These are phyloP conservation scores for Gastracanthus pulcherrimus DNA, from an alignment of 2,888 invertebrate species.

Conservation along the genomic window DNA sequence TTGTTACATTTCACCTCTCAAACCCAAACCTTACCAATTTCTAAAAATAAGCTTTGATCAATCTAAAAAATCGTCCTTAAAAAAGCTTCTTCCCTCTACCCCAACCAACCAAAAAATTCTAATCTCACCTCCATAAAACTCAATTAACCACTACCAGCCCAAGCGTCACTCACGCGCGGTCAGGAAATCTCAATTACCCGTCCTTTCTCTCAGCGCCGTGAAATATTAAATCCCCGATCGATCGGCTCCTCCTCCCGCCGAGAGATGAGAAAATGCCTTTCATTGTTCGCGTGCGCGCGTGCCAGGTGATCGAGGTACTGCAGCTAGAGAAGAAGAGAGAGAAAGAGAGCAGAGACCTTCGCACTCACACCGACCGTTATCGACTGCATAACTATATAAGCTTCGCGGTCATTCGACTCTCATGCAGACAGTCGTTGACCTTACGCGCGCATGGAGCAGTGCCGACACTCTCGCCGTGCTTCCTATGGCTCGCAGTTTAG, in stretches of 20 bases:
- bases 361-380: slow-evolving; percentile 9
- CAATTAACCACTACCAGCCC: background rate
- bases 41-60: too few relatives aligned
- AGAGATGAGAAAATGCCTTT: background rate
- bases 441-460: background rate
- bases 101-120: background rate
- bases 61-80: background rate
- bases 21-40: too few relatives aligned
- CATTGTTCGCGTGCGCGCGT: background rate
- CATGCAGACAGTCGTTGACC: slow-evolving; percentile 56
- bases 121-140: background rate
- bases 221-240: background rate
- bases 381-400: slow-evolving; percentile 43
- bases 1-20: too few relatives aligned
- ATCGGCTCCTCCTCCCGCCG: background rate
- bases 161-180: background rate
- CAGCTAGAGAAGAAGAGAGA: too few relatives aligned
- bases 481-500: background rate
- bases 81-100: too few relatives aligned
- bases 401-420: slow-evolving; percentile 55
- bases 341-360: background rate
- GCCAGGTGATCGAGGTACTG: slow-evolving; percentile 21
- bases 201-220: too few relatives aligned
- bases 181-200: background rate
- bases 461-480: background rate